Percentiles rank a stretch among this genome's conserved stretches.
These are phyloP conservation scores for Alviniconcha strummeri DNA, from an alignment of 2,888 invertebrate species.

Conservation along the genomic window DNA sequence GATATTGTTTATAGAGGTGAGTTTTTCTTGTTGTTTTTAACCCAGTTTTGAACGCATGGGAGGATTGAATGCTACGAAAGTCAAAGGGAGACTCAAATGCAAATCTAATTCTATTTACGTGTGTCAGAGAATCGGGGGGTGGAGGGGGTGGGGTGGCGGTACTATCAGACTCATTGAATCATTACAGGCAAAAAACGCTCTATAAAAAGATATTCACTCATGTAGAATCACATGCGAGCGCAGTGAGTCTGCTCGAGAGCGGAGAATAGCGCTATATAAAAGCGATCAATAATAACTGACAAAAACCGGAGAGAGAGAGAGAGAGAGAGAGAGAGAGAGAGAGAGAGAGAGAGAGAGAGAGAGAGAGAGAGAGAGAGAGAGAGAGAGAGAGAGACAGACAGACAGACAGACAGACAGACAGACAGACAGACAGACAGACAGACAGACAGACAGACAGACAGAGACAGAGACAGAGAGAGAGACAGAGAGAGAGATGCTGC, in stretches of 20 bases:
- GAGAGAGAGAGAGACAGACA: constrained; percentile 2
- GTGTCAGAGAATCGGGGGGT: not conserved
- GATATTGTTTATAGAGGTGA: too few species aligned
- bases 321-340: not conserved
- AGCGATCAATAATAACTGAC: not conserved
- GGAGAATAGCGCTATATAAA: too few species aligned
- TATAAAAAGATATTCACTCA: too few species aligned
- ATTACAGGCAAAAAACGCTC: constrained; percentile 18
- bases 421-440: too few species aligned
- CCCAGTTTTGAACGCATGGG: too few species aligned
- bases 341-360: constrained; percentile 14
- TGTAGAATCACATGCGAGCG: too few species aligned
- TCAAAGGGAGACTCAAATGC: too few species aligned
- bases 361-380: not conserved
- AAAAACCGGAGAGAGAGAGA: not conserved
- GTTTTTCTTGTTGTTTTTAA: not conserved
- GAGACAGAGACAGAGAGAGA: not conserved
- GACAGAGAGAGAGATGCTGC: too few species aligned
- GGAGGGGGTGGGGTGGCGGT: not conserved
- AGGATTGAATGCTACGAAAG: too few species aligned
- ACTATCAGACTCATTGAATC: not conserved
- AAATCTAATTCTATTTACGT: too few species aligned
- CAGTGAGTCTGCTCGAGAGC: too few species aligned
- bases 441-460: not conserved
- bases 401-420: not conserved